Conservation (phyloP, 2,113 vertebrate species). For the Proteles cristata region DNA sequence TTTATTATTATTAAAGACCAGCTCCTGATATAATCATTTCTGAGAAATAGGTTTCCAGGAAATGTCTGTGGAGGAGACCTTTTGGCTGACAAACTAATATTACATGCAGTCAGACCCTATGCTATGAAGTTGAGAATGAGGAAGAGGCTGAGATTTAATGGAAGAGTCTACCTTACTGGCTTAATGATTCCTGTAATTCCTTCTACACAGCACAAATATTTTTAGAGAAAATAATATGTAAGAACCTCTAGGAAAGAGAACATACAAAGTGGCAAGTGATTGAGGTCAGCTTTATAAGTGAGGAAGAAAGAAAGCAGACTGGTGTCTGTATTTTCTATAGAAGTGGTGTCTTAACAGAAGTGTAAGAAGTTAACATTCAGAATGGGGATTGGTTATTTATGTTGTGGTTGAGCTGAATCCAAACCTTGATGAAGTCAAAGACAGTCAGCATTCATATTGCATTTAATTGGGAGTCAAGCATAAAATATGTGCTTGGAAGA, state of each 20-base stretch:
- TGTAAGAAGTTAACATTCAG: neutral
- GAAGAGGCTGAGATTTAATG: neutral
- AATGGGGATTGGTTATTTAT: neutral
- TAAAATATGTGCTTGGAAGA: neutral
- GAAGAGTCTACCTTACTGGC: neutral
- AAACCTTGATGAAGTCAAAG: neutral
- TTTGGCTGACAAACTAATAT: neutral
- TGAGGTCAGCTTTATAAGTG: neutral
- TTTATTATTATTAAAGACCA: neutral
- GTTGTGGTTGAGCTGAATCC: neutral
- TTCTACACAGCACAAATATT: neutral
- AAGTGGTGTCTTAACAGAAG: neutral
- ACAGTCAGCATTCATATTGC: neutral
- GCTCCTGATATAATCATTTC: neutral
- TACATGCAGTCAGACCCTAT: neutral
- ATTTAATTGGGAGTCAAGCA: neutral
- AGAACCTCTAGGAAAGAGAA: neutral
- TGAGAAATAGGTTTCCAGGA: neutral
- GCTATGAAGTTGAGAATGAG: neutral
- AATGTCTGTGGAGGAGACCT: neutral
- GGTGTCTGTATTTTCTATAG: neutral
- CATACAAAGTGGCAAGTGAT: neutral
- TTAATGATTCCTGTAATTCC: neutral
- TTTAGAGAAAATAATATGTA: neutral
- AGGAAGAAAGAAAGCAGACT: neutral